Evolutionary conservation across 2,888 invertebrate genomes (phyloP).

Genomic region (Athalia rosae): DNA sequence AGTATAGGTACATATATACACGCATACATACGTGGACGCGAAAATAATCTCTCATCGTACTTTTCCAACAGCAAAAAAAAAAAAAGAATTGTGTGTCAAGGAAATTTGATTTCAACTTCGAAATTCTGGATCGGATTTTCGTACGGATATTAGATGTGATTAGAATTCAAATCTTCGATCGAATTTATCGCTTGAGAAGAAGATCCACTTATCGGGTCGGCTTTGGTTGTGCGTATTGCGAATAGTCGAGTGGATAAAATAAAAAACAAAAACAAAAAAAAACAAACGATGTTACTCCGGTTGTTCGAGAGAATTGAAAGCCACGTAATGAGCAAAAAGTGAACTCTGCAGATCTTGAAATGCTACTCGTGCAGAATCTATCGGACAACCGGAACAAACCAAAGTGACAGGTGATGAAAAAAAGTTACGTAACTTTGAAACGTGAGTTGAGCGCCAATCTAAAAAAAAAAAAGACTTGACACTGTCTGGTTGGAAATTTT

Average conservation of each 20-base stretch:
- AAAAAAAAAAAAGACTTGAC: not conserved
- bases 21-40: conserved; percentile 4
- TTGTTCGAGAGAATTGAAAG: not conserved
- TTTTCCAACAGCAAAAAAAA: no score
- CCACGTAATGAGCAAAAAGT: not conserved
- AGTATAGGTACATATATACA: not conserved
- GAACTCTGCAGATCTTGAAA: not conserved
- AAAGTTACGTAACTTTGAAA: not conserved
- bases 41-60: no score
- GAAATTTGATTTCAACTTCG: no score
- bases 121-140: no score
- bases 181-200: no score
- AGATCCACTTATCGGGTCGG: no score
- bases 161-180: no score
- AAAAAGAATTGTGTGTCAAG: no score
- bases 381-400: not conserved
- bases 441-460: not conserved
- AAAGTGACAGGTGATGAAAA: not conserved
- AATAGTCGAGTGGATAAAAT: no score
- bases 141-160: no score
- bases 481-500: not conserved
- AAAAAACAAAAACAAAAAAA: not conserved
- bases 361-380: conserved; percentile 5
- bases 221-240: no score
- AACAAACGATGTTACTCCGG: not conserved